Conservation (phyloP, 2,888 invertebrate species). For the Deilephila elpenor region DNA sequence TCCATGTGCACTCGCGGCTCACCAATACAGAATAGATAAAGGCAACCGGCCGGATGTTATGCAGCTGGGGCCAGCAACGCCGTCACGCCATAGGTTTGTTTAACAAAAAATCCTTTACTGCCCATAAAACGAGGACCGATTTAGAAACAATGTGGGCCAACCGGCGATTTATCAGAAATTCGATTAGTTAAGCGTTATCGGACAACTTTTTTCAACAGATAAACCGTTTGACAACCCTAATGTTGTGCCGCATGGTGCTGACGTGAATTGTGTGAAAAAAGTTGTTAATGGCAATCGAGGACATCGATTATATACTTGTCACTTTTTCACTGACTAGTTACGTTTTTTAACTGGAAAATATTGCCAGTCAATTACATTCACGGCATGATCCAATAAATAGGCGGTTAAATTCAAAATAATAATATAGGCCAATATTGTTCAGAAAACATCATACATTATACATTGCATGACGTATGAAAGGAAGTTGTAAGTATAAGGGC, state of each 20-base stretch:
- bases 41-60: constrained; percentile 60
- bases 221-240: constrained; percentile 47
- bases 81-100: constrained; percentile 36
- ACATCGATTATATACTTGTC: neutral
- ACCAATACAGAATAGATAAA: constrained; percentile 25
- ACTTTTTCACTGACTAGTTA: neutral
- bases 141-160: constrained; percentile 42
- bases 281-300: neutral
- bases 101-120: constrained; percentile 53
- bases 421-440: neutral
- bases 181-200: constrained; percentile 60
- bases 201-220: constrained; percentile 57
- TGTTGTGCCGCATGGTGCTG: neutral
- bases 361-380: too few relatives aligned
- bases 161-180: constrained; percentile 48
- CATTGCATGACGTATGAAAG: neutral
- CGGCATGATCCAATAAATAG: too few relatives aligned
- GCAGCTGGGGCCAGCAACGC: constrained; percentile 66
- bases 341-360: neutral
- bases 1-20: constrained; percentile 17
- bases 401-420: too few relatives aligned
- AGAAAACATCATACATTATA: neutral
- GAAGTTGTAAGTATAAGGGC: neutral
- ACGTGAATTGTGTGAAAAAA: neutral
- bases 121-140: constrained; percentile 36